Conservation (phyloP, 1,140 invertebrate species). For the Pseudomyrmex cubaensis region DNA sequence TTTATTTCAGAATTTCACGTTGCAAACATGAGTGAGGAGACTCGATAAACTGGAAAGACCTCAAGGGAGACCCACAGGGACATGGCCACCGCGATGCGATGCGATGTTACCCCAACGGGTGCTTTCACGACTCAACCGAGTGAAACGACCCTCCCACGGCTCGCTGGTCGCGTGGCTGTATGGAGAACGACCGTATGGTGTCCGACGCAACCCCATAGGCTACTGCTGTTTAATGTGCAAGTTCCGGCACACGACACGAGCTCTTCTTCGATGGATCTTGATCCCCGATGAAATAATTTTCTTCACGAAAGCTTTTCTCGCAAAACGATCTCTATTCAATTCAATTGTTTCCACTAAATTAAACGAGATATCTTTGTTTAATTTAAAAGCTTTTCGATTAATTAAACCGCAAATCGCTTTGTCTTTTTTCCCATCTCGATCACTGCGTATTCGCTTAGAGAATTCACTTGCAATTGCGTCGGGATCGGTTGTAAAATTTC, state of each 20-base stretch:
- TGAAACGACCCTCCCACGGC: slow-evolving; percentile 73
- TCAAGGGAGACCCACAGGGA: background rate
- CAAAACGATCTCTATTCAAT: background rate
- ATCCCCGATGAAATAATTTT: background rate
- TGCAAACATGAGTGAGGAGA: slow-evolving; percentile 4
- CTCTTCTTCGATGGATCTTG: slow-evolving; percentile 10
- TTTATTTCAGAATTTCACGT: no score
- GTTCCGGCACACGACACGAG: slow-evolving; percentile 27
- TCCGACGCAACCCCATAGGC: slow-evolving; percentile 67
- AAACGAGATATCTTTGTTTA: no score
- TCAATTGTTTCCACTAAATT: background rate
- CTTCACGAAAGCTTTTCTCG: background rate
- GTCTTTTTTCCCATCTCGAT: no score
- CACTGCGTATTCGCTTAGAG: no score
- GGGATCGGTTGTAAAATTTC: background rate
- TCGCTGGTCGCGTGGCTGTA: slow-evolving; percentile 76
- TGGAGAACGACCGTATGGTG: slow-evolving; percentile 73
- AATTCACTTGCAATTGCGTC: background rate
- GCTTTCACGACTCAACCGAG: slow-evolving; percentile 77
- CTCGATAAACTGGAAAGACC: slow-evolving; percentile 13
- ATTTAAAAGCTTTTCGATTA: background rate
- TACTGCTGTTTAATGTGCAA: slow-evolving; percentile 41
- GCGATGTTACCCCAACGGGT: slow-evolving; percentile 45
- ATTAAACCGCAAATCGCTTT: background rate
- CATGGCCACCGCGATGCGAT: slow-evolving; percentile 25